These are phyloP conservation scores for Nannoperca obscura DNA, from an alignment of 2,797 vertebrate species.

Conservation along the genomic window DNA sequence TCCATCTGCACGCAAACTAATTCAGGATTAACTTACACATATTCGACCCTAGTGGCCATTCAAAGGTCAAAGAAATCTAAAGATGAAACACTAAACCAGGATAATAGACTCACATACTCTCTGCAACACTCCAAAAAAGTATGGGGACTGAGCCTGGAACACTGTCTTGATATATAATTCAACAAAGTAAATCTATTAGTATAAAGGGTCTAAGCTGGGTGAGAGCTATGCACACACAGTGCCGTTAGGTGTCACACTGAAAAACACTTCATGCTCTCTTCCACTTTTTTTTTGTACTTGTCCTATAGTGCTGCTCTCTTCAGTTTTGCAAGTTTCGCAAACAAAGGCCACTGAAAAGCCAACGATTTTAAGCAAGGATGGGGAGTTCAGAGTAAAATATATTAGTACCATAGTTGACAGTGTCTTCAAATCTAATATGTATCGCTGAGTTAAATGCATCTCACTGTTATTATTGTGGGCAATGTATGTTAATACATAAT, in stretches of 20 bases:
- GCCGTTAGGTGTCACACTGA: not conserved
- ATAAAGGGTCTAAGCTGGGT: constrained; percentile 10
- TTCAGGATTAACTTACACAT: not conserved
- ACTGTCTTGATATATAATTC: not conserved
- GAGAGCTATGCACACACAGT: constrained; percentile 8
- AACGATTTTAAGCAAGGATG: not conserved
- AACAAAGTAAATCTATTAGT: constrained; percentile 1
- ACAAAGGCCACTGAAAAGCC: constrained; percentile 1
- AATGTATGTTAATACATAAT: not conserved
- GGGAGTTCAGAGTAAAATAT: not conserved
- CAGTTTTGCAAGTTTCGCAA: not conserved
- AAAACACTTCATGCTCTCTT: constrained; percentile 13
- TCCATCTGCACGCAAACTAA: not conserved
- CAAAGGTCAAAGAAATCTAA: constrained; percentile 1
- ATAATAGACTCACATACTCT: not conserved
- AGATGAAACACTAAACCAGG: not conserved
- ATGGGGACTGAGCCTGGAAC: not conserved
- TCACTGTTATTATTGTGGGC: not conserved
- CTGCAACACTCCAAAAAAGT: not conserved
- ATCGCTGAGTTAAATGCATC: not conserved
- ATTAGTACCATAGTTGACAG: not conserved
- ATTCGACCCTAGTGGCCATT: not conserved
- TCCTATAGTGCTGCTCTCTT: constrained; percentile 4
- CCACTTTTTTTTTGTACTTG: not conserved
- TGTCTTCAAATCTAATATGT: not conserved